Percentiles rank a stretch among this genome's conserved stretches.
Conservation (phyloP, 2,888 invertebrate genomes). For the Acanthopleura granulata region DNA sequence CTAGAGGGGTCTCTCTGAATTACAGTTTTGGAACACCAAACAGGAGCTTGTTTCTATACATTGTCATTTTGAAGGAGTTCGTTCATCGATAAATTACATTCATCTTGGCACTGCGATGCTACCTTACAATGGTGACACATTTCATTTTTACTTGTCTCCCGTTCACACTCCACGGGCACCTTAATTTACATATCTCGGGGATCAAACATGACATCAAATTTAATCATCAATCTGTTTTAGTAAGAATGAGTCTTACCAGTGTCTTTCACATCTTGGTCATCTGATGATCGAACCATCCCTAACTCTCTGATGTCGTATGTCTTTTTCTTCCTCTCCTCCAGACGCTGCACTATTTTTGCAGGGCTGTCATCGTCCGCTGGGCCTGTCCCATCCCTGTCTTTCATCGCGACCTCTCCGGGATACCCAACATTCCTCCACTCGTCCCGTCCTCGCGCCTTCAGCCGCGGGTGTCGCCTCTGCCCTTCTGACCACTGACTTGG, state of each 20-base stretch:
- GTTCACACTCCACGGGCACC: too few relatives aligned
- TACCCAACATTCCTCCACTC: not conserved
- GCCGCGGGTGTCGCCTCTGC: not conserved
- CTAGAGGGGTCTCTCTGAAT: too few relatives aligned
- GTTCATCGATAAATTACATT: too few relatives aligned
- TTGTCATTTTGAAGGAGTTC: too few relatives aligned
- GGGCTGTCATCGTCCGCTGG: constrained; percentile 8
- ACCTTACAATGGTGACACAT: too few relatives aligned
- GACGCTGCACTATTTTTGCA: not conserved
- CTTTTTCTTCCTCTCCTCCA: constrained; percentile 18
- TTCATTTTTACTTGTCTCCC: too few relatives aligned
- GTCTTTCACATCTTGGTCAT: constrained; percentile 72
- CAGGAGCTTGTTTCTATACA: too few relatives aligned
- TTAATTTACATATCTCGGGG: too few relatives aligned
- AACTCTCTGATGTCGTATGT: constrained; percentile 42
- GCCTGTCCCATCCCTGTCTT: not conserved
- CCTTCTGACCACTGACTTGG: not conserved
- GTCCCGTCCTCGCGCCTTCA: not conserved
- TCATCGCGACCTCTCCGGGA: not conserved
- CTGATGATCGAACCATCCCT: constrained; percentile 47
- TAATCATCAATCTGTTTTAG: too few relatives aligned
- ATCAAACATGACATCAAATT: too few relatives aligned
- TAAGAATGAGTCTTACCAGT: constrained; percentile 74
- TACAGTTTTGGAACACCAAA: too few relatives aligned
- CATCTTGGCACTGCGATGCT: too few relatives aligned